A percentile compares a stretch with the other conserved stretches of the same genome.
Evolutionary conservation across 2,797 vertebrate species (phyloP).

Genomic region (Cichlasoma orientale): DNA sequence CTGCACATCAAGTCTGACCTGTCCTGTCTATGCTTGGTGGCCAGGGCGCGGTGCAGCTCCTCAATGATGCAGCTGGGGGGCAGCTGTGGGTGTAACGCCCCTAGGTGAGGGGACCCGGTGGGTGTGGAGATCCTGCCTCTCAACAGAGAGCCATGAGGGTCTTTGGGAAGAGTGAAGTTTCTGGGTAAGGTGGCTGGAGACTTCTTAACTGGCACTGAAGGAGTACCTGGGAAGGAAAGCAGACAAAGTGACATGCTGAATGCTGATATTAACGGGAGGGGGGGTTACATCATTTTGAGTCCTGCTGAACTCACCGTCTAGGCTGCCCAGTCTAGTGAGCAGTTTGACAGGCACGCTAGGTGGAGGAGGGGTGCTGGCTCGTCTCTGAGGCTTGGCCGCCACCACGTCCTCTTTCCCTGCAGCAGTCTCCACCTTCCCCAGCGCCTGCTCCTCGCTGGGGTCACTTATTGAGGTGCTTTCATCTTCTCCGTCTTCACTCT

Average conservation of each 20-base stretch:
- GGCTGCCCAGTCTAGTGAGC: slow-evolving; percentile 80
- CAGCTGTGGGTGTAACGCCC: slow-evolving; percentile 86
- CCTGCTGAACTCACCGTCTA: slow-evolving; percentile 73
- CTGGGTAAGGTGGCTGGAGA: slow-evolving; percentile 83
- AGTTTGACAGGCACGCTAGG: slow-evolving; percentile 75
- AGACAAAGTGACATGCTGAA: slow-evolving; percentile 4
- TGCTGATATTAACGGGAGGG: neutral
- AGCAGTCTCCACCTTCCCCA: slow-evolving; percentile 44
- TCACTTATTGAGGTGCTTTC: slow-evolving; percentile 55
- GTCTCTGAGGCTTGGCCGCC: slow-evolving; percentile 48
- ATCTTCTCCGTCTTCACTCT: slow-evolving; percentile 70
- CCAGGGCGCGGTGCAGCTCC: slow-evolving; percentile 93
- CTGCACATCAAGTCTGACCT: slow-evolving; percentile 78
- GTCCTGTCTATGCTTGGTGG: slow-evolving; percentile 94
- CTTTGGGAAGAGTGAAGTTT: slow-evolving; percentile 84
- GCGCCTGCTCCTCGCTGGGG: slow-evolving; percentile 30
- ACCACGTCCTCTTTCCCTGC: slow-evolving; percentile 60
- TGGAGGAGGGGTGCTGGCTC: slow-evolving; percentile 73
- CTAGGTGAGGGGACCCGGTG: slow-evolving; percentile 90
- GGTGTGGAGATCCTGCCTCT: slow-evolving; percentile 88
- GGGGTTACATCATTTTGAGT: neutral
- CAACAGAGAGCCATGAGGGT: slow-evolving; percentile 72
- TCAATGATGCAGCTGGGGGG: slow-evolving; percentile 97
- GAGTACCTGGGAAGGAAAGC: slow-evolving; percentile 61
- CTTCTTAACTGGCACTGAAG: slow-evolving; percentile 68